Evolutionary conservation across 1,140 invertebrate genomes (phyloP).

Genomic region (Plutomurus gul): DNA sequence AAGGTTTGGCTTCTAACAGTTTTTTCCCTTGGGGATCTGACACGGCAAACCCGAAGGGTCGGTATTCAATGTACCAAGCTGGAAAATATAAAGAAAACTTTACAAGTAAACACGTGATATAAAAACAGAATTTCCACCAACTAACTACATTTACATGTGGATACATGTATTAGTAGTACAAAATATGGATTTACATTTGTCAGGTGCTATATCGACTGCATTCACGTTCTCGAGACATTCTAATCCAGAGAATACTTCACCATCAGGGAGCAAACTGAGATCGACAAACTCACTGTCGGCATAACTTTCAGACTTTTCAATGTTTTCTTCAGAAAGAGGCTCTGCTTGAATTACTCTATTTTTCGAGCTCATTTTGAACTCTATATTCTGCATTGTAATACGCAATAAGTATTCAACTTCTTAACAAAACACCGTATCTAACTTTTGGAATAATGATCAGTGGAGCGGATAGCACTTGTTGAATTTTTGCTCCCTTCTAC

Average conservation of each 20-base stretch:
- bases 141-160: background rate
- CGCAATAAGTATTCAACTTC: background rate
- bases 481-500: background rate
- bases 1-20: slow-evolving; percentile 4
- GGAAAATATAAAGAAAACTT: background rate
- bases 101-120: no score
- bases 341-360: background rate
- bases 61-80: slow-evolving; percentile 13
- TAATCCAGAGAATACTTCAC: background rate
- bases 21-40: slow-evolving; percentile 7
- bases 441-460: no score
- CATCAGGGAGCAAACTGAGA: slow-evolving; percentile 13
- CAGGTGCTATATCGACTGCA: background rate
- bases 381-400: background rate
- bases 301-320: background rate
- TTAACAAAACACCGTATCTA: no score
- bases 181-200: no score
- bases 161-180: background rate
- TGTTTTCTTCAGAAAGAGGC: background rate
- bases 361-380: background rate
- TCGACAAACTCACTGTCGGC: background rate
- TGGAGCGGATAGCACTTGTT: background rate
- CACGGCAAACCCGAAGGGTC: background rate
- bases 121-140: background rate
- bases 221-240: slow-evolving; percentile 9